These are phyloP conservation scores for Dendrolimus houi DNA, from an alignment of 2,888 invertebrate species.

Conservation along the genomic window DNA sequence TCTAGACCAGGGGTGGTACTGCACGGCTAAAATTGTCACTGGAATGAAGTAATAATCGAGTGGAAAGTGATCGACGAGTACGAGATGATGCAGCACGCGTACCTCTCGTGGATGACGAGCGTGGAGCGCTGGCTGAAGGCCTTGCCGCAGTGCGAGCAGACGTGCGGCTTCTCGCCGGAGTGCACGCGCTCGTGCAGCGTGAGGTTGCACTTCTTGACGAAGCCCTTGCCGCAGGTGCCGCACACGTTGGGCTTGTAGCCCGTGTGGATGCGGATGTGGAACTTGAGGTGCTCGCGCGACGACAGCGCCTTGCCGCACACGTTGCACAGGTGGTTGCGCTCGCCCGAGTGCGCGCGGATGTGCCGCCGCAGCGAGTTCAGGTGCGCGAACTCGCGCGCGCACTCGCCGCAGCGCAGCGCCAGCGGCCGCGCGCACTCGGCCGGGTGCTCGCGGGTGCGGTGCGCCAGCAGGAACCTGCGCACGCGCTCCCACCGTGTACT, in stretches of 20 bases:
- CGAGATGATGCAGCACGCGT: too few relatives aligned
- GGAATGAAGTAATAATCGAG: too few relatives aligned
- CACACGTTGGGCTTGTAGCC: constrained; percentile 79
- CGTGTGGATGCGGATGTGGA: constrained; percentile 78
- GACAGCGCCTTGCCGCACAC: constrained; percentile 79
- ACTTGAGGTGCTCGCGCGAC: constrained; percentile 76
- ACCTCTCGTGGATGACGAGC: constrained; percentile 76
- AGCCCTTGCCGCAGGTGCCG: constrained; percentile 70
- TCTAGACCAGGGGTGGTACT: too few relatives aligned
- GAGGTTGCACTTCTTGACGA: constrained; percentile 77
- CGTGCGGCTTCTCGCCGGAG: constrained; percentile 78
- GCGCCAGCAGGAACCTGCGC: constrained; percentile 53
- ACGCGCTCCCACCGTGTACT: too few relatives aligned
- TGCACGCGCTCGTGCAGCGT: constrained; percentile 78
- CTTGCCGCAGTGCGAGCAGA: constrained; percentile 78
- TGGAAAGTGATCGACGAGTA: too few relatives aligned
- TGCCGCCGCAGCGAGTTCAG: constrained; percentile 67
- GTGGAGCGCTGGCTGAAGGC: constrained; percentile 78
- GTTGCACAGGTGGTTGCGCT: constrained; percentile 75
- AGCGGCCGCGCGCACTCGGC: constrained; percentile 48
- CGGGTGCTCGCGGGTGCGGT: constrained; percentile 53
- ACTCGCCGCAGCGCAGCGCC: constrained; percentile 55
- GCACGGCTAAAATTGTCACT: too few relatives aligned
- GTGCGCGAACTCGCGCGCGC: constrained; percentile 68
- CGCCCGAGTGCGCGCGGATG: constrained; percentile 61